These are phyloP conservation scores for Tarsius wallacei DNA, from an alignment of 2,797 vertebrate species.

Conservation along the genomic window DNA sequence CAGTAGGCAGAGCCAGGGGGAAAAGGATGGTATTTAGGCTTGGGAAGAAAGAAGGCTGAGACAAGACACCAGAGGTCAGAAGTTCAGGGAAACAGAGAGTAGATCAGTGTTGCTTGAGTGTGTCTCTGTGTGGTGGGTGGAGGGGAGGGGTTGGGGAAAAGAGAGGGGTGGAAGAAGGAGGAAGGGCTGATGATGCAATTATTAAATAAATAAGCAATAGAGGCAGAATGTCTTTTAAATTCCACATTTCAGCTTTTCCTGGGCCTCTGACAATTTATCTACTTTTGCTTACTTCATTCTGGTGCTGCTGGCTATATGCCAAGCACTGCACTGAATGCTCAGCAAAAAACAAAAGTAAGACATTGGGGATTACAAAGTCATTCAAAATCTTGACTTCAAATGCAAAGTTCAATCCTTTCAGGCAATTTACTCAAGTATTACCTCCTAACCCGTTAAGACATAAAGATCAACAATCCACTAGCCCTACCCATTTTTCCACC, in stretches of 20 bases:
- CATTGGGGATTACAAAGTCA: background rate
- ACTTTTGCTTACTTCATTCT: background rate
- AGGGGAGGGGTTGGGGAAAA: accelerated
- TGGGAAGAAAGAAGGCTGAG: background rate
- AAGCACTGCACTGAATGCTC: background rate
- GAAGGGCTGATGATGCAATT: background rate
- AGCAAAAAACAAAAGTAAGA: background rate
- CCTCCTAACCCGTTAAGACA: background rate
- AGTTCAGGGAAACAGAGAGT: background rate
- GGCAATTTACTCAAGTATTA: background rate
- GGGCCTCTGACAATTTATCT: background rate
- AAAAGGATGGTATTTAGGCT: background rate
- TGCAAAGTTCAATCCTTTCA: background rate
- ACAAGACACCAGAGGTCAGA: background rate
- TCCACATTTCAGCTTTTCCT: background rate
- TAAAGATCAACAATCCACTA: background rate
- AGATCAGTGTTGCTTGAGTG: background rate
- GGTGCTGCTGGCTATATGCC: background rate
- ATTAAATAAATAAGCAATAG: background rate
- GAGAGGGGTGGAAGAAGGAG: background rate
- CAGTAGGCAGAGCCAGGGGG: background rate
- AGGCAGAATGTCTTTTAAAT: background rate
- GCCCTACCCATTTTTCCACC: background rate
- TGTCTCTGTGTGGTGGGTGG: background rate
- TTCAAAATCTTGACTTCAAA: background rate